Evolutionary conservation across 2,888 invertebrate genomes (phyloP), one percentile per base, ranked within the genome.

Genomic region (Luperina nickerlii): DNA sequence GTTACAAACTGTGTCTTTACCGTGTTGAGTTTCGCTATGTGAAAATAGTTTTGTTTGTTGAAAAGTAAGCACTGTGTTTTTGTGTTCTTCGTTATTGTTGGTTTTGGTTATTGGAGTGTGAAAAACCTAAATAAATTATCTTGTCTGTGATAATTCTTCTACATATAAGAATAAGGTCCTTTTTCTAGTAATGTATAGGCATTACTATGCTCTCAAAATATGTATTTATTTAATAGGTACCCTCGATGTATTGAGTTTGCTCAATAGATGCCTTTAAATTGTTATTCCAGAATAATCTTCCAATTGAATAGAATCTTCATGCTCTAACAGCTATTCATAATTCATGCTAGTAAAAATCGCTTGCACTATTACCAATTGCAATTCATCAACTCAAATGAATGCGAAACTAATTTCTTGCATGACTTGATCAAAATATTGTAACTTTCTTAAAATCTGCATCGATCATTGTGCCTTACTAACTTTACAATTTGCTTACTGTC

Each of bases 1-100:
- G 65, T 81, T 83, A 72, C 45, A 78, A 86, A 89, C 79, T 82
- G 83, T 83, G 82, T 83, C 78, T 69, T 69, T 74, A 60, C 74
- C 71, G 79, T 86, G 77, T 80, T 79, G 48, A 81, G 38, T 82
- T 78, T 79, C 76, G 80, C 75, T 69, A 88, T 89, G 86, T 87
- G 88, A 87, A 84, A 80, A 80, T 70, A 66, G 62, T 83, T 80
- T 72, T 78, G 76, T 77, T 76, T 81, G 66, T 81, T 42, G 2
- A 57, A 77, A 83, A 75, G 87, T 88, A 87, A 88, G 88, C 87
- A 78, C 76, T 82, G 74, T 81, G 73, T 82, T 83, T 73, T 70
- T 72, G 63, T 77, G 65, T 80, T 63, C 9, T 45, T 9, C 13
- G 57, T 51, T 57, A 54, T 72, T 24, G 54, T 60, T 68, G 13